Conservation (phyloP, 2,797 vertebrate species). For the Silurus lanzhouensis region DNA sequence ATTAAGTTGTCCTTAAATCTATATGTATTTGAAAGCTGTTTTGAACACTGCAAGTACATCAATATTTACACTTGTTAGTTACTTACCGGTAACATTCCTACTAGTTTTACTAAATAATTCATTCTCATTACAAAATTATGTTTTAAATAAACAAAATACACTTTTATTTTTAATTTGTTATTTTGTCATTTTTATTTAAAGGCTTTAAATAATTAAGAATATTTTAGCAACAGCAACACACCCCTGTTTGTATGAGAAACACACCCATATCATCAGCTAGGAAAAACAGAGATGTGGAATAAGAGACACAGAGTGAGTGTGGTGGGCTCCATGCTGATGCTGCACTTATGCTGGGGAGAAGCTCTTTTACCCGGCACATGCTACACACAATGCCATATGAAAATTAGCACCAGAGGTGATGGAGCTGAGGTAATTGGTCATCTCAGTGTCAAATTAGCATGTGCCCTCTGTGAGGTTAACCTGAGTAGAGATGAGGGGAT, state of each 20-base stretch:
- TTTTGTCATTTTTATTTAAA: too few relatives aligned
- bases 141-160: too few relatives aligned
- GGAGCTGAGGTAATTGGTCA: constrained; percentile 69
- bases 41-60: neutral
- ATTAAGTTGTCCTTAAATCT: neutral
- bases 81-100: neutral
- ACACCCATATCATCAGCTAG: neutral
- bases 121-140: neutral
- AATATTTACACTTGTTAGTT: neutral
- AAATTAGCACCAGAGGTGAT: constrained; percentile 63
- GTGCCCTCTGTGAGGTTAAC: constrained; percentile 55
- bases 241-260: neutral
- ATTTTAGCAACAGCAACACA: neutral
- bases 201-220: neutral
- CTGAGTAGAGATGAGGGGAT: constrained; percentile 31
- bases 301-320: constrained; percentile 18
- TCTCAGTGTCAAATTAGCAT: constrained; percentile 69
- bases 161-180: too few relatives aligned
- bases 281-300: constrained; percentile 22
- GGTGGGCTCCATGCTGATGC: constrained; percentile 38
- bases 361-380: constrained; percentile 55
- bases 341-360: constrained; percentile 32
- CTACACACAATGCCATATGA: constrained; percentile 64
- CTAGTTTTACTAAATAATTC: neutral
- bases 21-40: neutral